Evolutionary conservation across 2,113 vertebrate species (phyloP), one percentile per base, ranked within the genome.

Genomic region (Bufo gargarizans): DNA sequence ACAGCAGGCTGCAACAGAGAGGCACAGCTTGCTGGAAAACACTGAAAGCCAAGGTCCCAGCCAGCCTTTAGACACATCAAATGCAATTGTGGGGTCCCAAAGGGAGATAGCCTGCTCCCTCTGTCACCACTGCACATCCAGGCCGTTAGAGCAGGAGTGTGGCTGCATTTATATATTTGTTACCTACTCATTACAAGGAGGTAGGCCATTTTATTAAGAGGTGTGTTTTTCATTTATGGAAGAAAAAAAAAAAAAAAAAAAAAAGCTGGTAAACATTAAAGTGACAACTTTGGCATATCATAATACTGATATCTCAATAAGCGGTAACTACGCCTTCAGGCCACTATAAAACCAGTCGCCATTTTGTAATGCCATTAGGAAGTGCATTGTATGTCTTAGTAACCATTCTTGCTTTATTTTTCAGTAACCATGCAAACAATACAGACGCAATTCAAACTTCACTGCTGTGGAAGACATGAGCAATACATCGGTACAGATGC

Each of bases 231-330:
- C 83, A 76, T 88, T 88, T 74, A 20, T 65, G 72, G 82, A 88
- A 82, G 82, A 88, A 76, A 56, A 33, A 88, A 53, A 80, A 59
- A 87, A 80, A 65, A 82, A 63, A 88, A 49, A 82, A 82, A 69
- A 83, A 67, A 55, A 71, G 77, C 77, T 67, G 72, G 87, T 77
- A 84, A 88, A 88, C 87, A 88, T 83, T 77, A 78, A 81, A 88
- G 80, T 82, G 87, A 82, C 74, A 83, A 82, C 82, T 88, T 88
- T 88, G 87, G 81, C 87, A 88, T 88, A 53, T 84, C 59, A 72
- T 49, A 78, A 84, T 76, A 77, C 56, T 56, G 63, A 49, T 58
- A 84, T 65, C 22, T 77, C 12, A 6, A 22, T 13, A 4, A 56
- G 17, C 12, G 33, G 49, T 76, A 82, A 88, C 59, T 88, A 49